Percentiles rank a stretch among this genome's conserved stretches.
Evolutionary conservation across 2,113 vertebrate species (phyloP).

Genomic region (Emydura subglobosa): DNA sequence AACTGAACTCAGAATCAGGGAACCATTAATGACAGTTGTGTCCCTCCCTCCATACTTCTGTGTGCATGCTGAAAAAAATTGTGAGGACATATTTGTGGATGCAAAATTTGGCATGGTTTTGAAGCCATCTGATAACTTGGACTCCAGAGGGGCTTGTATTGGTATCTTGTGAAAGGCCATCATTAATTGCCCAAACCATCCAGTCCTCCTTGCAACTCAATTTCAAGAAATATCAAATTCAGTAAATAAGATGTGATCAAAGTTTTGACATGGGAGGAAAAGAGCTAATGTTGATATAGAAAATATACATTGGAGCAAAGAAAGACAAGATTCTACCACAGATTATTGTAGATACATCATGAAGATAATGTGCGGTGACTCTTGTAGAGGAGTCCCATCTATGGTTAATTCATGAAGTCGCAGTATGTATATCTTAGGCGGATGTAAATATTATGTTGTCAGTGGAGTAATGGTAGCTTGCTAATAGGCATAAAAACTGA

Average conservation of each 20-base stretch:
- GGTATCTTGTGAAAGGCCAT: not conserved
- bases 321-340: not conserved
- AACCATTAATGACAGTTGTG: not conserved
- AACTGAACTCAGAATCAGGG: not conserved
- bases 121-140: too few relatives aligned
- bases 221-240: not conserved
- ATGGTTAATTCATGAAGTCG: not conserved
- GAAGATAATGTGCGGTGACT: not conserved
- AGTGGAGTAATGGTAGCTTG: not conserved
- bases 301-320: not conserved
- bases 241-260: not conserved
- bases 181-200: not conserved
- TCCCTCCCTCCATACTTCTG: not conserved
- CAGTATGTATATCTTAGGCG: not conserved
- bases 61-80: not conserved
- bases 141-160: not conserved
- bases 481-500: not conserved
- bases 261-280: not conserved
- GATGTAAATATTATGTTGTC: not conserved
- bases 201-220: not conserved
- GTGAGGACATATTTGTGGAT: not conserved
- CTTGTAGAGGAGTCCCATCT: not conserved
- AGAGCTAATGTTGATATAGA: not conserved
- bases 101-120: not conserved
- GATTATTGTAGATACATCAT: not conserved